A percentile compares a stretch with the other conserved stretches of the same genome.
Conservation (phyloP, 1,140 invertebrate species). For the Tetragonula clypearis region DNA sequence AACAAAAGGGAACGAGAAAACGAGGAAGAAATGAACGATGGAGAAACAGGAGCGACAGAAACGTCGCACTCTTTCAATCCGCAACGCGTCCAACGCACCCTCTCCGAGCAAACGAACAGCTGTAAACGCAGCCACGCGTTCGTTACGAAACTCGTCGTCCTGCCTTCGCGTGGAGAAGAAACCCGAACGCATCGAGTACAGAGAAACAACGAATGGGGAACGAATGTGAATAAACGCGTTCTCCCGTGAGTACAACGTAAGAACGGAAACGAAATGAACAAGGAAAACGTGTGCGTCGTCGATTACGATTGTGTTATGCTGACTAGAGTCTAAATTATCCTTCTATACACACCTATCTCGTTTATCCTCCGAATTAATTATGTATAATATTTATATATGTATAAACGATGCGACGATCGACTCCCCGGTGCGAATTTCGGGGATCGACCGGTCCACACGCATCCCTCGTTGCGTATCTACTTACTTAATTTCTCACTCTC, state of each 20-base stretch:
- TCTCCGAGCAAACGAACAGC: conserved; percentile 38
- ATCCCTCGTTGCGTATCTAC: conserved; percentile 33
- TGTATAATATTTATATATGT: conserved; percentile 51
- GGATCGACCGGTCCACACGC: conserved; percentile 7
- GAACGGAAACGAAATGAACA: conserved; percentile 34
- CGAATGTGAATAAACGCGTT: background rate
- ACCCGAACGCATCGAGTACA: conserved; percentile 31
- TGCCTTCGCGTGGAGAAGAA: background rate
- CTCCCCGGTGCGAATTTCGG: too few relatives aligned
- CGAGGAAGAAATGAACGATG: background rate
- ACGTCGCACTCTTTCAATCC: background rate
- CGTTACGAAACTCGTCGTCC: background rate
- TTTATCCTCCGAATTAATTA: conserved; percentile 57
- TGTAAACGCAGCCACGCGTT: conserved; percentile 53
- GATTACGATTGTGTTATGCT: conserved; percentile 72
- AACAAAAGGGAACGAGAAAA: background rate
- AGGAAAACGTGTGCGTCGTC: conserved; percentile 63
- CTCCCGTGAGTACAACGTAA: conserved; percentile 4
- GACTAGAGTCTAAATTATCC: conserved; percentile 76
- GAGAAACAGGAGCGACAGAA: background rate
- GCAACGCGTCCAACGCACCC: conserved; percentile 3
- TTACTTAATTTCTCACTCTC: background rate
- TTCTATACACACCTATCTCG: conserved; percentile 69
- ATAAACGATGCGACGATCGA: conserved; percentile 43
- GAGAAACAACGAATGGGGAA: conserved; percentile 21